Conservation (phyloP, 1,140 invertebrate species). For the Eubasilissa regina region DNA sequence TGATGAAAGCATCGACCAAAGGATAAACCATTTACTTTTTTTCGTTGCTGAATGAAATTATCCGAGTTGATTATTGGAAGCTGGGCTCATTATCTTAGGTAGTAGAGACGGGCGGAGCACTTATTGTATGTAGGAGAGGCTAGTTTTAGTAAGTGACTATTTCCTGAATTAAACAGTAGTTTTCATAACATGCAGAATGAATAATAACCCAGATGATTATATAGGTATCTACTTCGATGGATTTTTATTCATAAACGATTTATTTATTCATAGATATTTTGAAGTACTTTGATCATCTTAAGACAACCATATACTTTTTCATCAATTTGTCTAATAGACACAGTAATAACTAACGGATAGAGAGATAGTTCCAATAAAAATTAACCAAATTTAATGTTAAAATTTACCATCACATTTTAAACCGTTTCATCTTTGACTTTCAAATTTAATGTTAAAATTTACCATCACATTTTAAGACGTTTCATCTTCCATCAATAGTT, state of each 20-base stretch:
- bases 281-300: too few relatives aligned
- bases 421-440: too few relatives aligned
- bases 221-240: neutral
- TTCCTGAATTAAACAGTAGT: constrained; percentile 54
- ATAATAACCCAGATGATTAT: constrained; percentile 34
- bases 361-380: too few relatives aligned
- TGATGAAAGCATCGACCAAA: constrained; percentile 54
- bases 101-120: constrained; percentile 22
- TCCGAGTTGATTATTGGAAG: constrained; percentile 53
- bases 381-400: too few relatives aligned
- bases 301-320: too few relatives aligned
- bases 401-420: too few relatives aligned
- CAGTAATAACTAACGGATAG: too few relatives aligned
- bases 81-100: constrained; percentile 46
- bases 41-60: constrained; percentile 54
- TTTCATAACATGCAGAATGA: constrained; percentile 29
- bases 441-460: too few relatives aligned
- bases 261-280: constrained; percentile 2
- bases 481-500: neutral
- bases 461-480: too few relatives aligned
- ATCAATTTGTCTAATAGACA: too few relatives aligned
- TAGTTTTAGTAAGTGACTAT: constrained; percentile 51
- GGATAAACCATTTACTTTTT: constrained; percentile 52
- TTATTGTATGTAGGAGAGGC: constrained; percentile 28
- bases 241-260: constrained; percentile 21